Conservation (phyloP, 2,888 invertebrate genomes). For the Ischnus inquisitorius region DNA sequence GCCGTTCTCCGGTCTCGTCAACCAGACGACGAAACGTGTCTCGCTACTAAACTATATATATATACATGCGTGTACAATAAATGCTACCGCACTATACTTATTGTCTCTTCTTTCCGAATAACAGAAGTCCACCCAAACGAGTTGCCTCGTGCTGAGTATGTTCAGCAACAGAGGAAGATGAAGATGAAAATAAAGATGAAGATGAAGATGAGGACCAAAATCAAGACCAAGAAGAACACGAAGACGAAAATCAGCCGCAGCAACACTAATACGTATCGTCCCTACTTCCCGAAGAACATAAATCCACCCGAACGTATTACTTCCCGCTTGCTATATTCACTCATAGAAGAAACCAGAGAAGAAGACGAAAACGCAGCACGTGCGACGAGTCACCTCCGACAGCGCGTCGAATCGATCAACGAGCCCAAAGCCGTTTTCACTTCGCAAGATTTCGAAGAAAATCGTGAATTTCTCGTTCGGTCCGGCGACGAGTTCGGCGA, state of each 20-base stretch:
- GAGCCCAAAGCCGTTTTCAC: neutral
- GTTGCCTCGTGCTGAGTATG: neutral
- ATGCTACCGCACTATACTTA: neutral
- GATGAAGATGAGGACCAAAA: neutral
- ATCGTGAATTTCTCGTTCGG: conserved; percentile 14
- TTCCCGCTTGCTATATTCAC: neutral
- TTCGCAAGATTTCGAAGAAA: neutral
- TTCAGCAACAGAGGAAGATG: neutral
- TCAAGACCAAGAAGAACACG: no score
- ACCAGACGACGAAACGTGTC: conserved; percentile 57
- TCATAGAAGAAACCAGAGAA: neutral
- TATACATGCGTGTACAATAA: neutral
- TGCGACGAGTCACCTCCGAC: neutral
- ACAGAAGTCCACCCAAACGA: neutral
- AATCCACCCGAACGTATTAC: neutral
- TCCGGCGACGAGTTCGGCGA: conserved; percentile 49
- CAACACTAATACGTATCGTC: conserved; percentile 1
- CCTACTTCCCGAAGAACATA: conserved; percentile 1
- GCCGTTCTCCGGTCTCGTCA: conserved; percentile 33
- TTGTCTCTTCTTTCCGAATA: conserved; percentile 8
- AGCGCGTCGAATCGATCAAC: neutral
- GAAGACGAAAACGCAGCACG: neutral
- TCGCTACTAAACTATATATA: conserved; percentile 39
- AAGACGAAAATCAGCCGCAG: no score
- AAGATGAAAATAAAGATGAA: neutral